Evolutionary conservation across 2,797 vertebrate species (phyloP), one percentile per base, ranked within the genome.

Genomic region (Sebastes diploproa): DNA sequence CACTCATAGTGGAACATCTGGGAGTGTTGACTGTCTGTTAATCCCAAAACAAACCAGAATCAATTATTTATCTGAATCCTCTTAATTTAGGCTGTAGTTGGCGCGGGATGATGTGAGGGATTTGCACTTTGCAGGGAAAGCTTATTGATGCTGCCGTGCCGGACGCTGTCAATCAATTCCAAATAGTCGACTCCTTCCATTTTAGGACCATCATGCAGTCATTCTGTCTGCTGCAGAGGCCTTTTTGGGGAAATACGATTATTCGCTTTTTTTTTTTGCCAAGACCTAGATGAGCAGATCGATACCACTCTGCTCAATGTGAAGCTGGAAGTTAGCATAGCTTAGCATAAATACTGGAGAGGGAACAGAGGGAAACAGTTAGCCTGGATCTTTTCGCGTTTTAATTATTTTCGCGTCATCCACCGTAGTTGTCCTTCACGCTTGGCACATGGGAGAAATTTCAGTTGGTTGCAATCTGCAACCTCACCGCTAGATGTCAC

Each of bases 51-150:
- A 78, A 80, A 72, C 34, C 63, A 9, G 7, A 83, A 82, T 89
- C 66, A 79, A 70, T 82, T 71, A 84, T 82, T 87, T n/a, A 66
- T 77, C 9, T 22, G 60, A 75, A 72, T 64, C 72, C 80, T 88
- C 52, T 70, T 46, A 4, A 36, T 80, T 69, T 70, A 50, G 32
- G 59, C 77, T 75, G 71, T 12, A 16, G 56, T 52, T 64, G 63
- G 60, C 25, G 14, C 58, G 8, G 58, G 50, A 30, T 22, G 59
- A 77, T 62, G 46, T 7, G 79, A 78, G 14, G 54, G 84, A 73
- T 77, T 75, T 74, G 61, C 66, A 61, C 72, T 79, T 75, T 71
- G 75, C 52, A 56, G 65, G 65, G 65, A 82, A 52, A 71, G 52
- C 69, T 75, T 55, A 58, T 29, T 59, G 64, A 60, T 54, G 30